Evolutionary conservation across 1,140 invertebrate species (phyloP).

Genomic region (Rhysida immarginata): DNA sequence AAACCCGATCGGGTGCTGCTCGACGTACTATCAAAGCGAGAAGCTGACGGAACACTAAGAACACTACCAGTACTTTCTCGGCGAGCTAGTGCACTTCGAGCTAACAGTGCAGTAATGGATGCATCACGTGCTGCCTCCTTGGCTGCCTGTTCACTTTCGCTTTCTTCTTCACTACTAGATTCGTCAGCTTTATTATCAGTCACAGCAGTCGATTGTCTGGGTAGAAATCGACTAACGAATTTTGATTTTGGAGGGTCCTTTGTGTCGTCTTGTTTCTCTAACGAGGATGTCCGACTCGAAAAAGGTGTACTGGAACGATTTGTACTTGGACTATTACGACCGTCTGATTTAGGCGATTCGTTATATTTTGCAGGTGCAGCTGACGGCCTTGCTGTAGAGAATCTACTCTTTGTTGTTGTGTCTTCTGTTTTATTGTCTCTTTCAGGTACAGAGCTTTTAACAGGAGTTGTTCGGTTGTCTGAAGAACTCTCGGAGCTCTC

Average conservation of each 20-base stretch:
- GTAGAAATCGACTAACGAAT: slow-evolving; percentile 17
- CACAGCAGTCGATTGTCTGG: slow-evolving; percentile 17
- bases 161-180: background rate
- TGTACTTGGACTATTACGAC: background rate
- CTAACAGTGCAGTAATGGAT: slow-evolving; percentile 57
- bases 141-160: background rate
- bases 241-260: slow-evolving; percentile 4
- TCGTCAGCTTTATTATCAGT: slow-evolving; percentile 35
- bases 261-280: slow-evolving; percentile 8
- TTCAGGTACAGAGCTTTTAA: background rate
- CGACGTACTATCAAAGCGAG: background rate
- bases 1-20: slow-evolving; percentile 37
- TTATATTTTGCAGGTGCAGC: no score
- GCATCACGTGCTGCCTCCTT: slow-evolving; percentile 46
- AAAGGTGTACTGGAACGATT: background rate
- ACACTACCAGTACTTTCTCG: slow-evolving; percentile 2
- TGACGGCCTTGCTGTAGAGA: no score
- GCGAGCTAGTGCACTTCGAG: slow-evolving; percentile 23
- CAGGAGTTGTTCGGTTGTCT: slow-evolving; percentile 36
- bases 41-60: background rate
- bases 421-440: background rate
- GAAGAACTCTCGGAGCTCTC: slow-evolving; percentile 34
- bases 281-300: slow-evolving; percentile 11
- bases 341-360: background rate
- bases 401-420: background rate